These are phyloP conservation scores for Sarcophilus harrisii DNA, from an alignment of 2,797 vertebrate species.

Conservation along the genomic window DNA sequence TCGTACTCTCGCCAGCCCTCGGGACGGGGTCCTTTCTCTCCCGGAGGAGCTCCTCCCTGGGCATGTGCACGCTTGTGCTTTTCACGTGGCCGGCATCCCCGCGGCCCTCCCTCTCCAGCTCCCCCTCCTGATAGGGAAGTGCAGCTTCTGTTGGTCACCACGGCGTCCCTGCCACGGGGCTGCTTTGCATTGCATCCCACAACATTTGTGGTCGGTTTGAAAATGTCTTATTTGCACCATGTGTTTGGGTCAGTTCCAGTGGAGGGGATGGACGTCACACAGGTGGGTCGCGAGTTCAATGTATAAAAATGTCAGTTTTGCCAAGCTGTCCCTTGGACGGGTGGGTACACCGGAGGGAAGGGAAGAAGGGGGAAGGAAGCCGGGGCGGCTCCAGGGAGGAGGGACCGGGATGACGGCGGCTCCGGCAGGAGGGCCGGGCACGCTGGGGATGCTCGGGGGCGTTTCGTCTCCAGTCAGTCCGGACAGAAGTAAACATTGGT, in stretches of 20 bases:
- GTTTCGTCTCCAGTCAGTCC: conserved; percentile 81
- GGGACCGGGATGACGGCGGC: conserved; percentile 70
- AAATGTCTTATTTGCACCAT: conserved; percentile 82
- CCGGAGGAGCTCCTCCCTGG: conserved; percentile 73
- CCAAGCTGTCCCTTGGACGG: conserved; percentile 73
- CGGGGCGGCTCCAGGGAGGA: conserved; percentile 76
- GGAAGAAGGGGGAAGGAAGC: conserved; percentile 73
- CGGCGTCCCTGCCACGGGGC: conserved; percentile 50
- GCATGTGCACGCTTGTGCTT: conserved; percentile 82
- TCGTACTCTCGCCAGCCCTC: conserved; percentile 64
- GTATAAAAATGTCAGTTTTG: conserved; percentile 80
- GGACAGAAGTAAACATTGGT: conserved; percentile 87
- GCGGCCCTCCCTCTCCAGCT: conserved; percentile 60
- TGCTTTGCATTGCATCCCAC: conserved; percentile 66
- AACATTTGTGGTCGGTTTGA: conserved; percentile 70
- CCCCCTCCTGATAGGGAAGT: conserved; percentile 66
- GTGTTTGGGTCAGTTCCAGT: conserved; percentile 80
- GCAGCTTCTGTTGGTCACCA: conserved; percentile 72
- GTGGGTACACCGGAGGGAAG: conserved; percentile 65
- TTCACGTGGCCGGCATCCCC: conserved; percentile 73
- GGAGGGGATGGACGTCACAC: conserved; percentile 75
- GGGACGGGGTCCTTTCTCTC: conserved; percentile 72
- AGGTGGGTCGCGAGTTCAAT: conserved; percentile 74
- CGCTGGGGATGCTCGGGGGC: conserved; percentile 84
- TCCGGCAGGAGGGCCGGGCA: conserved; percentile 76